These are phyloP conservation scores for Drosophila santomea DNA, from an alignment of 1,140 invertebrate species.

Conservation along the genomic window DNA sequence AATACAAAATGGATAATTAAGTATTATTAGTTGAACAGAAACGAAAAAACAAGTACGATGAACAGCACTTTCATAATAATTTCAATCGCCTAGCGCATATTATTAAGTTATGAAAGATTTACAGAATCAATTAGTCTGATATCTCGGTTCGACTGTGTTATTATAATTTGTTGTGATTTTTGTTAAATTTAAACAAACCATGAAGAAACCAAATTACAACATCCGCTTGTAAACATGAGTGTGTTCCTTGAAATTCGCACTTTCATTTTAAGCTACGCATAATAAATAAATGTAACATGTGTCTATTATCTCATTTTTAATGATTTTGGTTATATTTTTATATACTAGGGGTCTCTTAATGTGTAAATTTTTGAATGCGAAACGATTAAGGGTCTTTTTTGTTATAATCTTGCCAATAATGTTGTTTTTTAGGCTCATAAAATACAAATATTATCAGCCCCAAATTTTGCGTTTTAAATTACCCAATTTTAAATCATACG, in stretches of 20 bases:
- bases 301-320: slow-evolving; percentile 30
- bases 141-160: slow-evolving; percentile 62
- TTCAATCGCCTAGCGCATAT: slow-evolving; percentile 18
- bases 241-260: slow-evolving; percentile 8
- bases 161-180: slow-evolving; percentile 75
- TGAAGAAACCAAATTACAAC: slow-evolving; percentile 35
- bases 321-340: neutral
- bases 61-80: slow-evolving; percentile 27
- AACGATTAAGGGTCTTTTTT: no score
- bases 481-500: no score
- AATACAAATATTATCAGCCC: no score
- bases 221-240: slow-evolving; percentile 36
- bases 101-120: slow-evolving; percentile 39
- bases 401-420: no score
- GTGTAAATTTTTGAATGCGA: no score
- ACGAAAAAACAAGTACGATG: slow-evolving; percentile 9
- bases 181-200: slow-evolving; percentile 48
- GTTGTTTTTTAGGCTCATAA: no score
- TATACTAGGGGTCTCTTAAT: neutral
- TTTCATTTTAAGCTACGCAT: slow-evolving; percentile 39
- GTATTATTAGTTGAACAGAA: slow-evolving; percentile 38
- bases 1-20: slow-evolving; percentile 36
- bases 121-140: slow-evolving; percentile 51
- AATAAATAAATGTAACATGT: slow-evolving; percentile 55
- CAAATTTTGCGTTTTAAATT: no score